Base-by-base conservation (phyloP, 2,888 invertebrate genomes). In the Hyles lineata region DNA sequence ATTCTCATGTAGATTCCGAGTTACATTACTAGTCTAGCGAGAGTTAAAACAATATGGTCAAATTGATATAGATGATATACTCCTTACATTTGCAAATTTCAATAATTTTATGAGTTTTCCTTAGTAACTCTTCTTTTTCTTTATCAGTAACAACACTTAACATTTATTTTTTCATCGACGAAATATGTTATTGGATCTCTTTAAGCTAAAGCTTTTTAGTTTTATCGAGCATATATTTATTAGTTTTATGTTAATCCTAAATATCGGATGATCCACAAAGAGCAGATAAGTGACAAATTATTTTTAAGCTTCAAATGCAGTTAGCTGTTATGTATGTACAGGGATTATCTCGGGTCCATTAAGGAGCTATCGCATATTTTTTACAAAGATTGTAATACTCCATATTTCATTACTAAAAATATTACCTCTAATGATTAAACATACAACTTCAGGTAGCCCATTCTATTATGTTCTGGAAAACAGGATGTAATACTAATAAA, bases 241-340 rank as follows among this genome's bases (percentile, higher is more conserved):
- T 23, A 1, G 23, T 23, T 67, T 67, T 67, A 67, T 23, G 67
- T 17, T 17, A 23, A 23, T 23, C 7, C 23, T 67, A 50, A 23
- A 25, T 67, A 23, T 50, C n/a, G 7, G n/a, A 23, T 21, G 23
- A 15, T 23, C 50, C 1, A 2, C 9, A 23, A 15, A 50, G 23
- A 23, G 50, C 67, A 67, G 67, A 67, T 67, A 67, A 67, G 50
- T 67, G 23, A 43, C 17, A 23, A 55, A 55, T 55, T 62, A 67
- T 60, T 60, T 60, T 60, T 23, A 60, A 25, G 3, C 11, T 60
- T 60, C 50, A 23, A 11, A 63, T 35, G 9, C 43, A 15, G 23
- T 67, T 50, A 62, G 62, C n/a, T 3, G 19, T 35, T 15, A 43
- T 50, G 8, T 50, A 50, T 43, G 67, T 19, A 55, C 19, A 7